Percentiles rank a stretch among this genome's conserved stretches.
phyloP scores from a whole-genome alignment of 2,888 invertebrate genomes.

The Acrocyrtus sp. region DNA sequence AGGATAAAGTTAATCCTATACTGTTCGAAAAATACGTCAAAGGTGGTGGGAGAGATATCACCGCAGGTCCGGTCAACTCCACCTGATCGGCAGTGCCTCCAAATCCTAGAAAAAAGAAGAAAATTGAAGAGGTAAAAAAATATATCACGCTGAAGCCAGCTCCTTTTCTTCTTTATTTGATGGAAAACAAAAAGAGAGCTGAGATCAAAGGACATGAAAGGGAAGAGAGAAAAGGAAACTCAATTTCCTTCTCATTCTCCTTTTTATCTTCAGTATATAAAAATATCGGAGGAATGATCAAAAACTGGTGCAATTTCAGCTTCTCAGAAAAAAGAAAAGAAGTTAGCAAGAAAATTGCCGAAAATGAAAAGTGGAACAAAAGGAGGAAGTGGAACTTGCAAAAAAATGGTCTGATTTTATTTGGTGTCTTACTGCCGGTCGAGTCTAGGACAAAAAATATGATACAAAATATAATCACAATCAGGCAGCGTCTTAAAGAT shows the following conservation, averaged over 20 bases:
- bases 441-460: too few species aligned
- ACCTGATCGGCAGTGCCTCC: slow-evolving; percentile 31
- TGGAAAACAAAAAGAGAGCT: background rate
- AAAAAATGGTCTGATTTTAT: too few species aligned
- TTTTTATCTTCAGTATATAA: too few species aligned
- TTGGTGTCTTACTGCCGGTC: too few species aligned
- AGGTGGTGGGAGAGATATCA: slow-evolving; percentile 48
- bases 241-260: background rate
- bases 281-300: too few species aligned
- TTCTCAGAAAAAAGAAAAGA: too few species aligned
- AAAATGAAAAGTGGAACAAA: too few species aligned
- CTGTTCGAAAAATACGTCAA: slow-evolving; percentile 60
- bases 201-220: background rate
- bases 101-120: slow-evolving; percentile 14
- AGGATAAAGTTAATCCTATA: slow-evolving; percentile 54
- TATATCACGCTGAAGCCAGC: background rate
- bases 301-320: too few species aligned
- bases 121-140: slow-evolving; percentile 9
- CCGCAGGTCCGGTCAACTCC: slow-evolving; percentile 53
- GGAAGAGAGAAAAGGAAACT: background rate
- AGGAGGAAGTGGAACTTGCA: too few species aligned
- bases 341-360: too few species aligned
- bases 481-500: too few species aligned
- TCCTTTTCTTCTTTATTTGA: background rate
- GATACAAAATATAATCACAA: too few species aligned